Evolutionary conservation across 1,140 invertebrate species (phyloP), one percentile per base, ranked within the genome.

Genomic region (Megalonaias nervosa): DNA sequence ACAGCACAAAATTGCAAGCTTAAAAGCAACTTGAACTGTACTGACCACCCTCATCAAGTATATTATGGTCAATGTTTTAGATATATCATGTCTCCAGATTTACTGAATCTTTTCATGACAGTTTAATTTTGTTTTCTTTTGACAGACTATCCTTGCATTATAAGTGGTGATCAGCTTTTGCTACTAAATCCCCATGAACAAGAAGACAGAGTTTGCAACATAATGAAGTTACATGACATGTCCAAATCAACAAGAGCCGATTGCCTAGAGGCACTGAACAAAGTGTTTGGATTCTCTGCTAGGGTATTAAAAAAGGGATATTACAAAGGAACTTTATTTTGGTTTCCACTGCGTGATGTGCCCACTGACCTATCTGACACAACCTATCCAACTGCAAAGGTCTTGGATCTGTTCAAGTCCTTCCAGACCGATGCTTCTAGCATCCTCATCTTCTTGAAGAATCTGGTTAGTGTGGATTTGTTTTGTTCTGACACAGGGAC

Each of bases 291-390:
- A 66, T 74, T 77, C 6, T 65, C 66, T 3, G 19, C 55, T 67
- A 59, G 65, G 19, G 67, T 17, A 17, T 23, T 69, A 17, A n/a
- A 56, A 71, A 23, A 66, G 15, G 84, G 67, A 6, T 12, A 62
- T 48, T 79, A 77, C 73, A 66, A 79, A 26, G 87, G 85, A 11
- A 89, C 88, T 31, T 72, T 89, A 59, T 88, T 89, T 58, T 68
- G 88, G 60, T 84, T 89, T 69, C 87, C 88, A 21, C 78, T 89
- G n/a, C 80, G 88, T 62, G 84, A 81, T 17, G 61, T 66, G 56
- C 2, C 16, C 38, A 79, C 76, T 15, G 57, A 67, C 21, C 66
- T 85, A 17, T 84, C 82, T n/a, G 72, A 74, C 59, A 82, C 67
- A 9, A 13, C 81, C 31, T 85, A 85, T 69, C 56, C 72, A 16